Percentiles rank a stretch among this genome's conserved stretches.
Conservation (phyloP, 2,113 vertebrate genomes). For the Indicator maculatus region DNA sequence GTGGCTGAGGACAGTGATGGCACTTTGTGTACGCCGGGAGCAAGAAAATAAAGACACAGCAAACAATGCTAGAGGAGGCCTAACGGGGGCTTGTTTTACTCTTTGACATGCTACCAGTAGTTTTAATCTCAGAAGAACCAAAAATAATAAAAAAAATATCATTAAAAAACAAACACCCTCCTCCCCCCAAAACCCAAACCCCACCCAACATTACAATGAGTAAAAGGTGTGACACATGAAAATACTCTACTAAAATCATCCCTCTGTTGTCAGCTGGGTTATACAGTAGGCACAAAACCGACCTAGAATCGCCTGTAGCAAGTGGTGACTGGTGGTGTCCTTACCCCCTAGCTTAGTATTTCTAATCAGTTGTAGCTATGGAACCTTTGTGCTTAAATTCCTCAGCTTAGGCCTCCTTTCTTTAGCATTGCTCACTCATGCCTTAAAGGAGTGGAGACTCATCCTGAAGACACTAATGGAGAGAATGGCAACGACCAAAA, state of each 20-base stretch:
- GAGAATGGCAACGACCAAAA: conserved; percentile 40
- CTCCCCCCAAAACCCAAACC: not conserved
- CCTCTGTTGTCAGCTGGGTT: not conserved
- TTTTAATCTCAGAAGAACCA: conserved; percentile 43
- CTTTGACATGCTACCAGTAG: conserved; percentile 45
- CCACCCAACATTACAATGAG: not conserved
- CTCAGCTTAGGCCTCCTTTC: conserved; percentile 41
- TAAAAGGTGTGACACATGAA: conserved; percentile 34
- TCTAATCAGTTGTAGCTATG: conserved; percentile 15
- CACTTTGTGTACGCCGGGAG: not conserved
- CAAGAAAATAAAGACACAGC: conserved; percentile 51
- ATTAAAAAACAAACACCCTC: not conserved
- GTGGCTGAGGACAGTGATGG: not conserved
- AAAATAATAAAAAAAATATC: not conserved
- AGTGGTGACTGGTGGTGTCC: not conserved
- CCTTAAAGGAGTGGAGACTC: conserved; percentile 22
- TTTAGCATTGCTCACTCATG: conserved; percentile 54
- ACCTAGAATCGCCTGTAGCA: conserved; percentile 34
- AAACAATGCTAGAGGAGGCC: conserved; percentile 3
- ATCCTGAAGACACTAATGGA: conserved; percentile 34
- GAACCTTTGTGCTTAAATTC: conserved; percentile 69
- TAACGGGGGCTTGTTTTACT: conserved; percentile 48
- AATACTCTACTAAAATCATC: conserved; percentile 32
- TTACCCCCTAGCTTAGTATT: conserved; percentile 5
- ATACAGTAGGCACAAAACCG: conserved; percentile 47